These are phyloP conservation scores for Chaenodraco wilsoni DNA, from an alignment of 2,797 vertebrate species.

Conservation along the genomic window DNA sequence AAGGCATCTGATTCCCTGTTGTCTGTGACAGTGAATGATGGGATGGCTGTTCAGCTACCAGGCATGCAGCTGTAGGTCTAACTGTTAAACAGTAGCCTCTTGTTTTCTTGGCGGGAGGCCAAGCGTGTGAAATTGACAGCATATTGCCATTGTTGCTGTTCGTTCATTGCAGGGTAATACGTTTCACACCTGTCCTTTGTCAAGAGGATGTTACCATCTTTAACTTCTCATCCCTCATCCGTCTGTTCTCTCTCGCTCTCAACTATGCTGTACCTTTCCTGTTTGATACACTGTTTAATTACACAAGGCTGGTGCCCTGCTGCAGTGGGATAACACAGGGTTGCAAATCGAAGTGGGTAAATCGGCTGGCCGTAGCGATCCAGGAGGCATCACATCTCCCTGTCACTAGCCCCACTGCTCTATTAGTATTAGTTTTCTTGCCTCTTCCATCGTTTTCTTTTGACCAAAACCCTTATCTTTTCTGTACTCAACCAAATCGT, in stretches of 20 bases:
- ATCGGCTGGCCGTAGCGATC: slow-evolving; percentile 58
- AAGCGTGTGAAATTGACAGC: slow-evolving; percentile 59
- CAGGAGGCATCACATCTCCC: slow-evolving; percentile 36
- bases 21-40: slow-evolving; percentile 71
- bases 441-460: too few species aligned
- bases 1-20: slow-evolving; percentile 57
- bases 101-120: slow-evolving; percentile 51
- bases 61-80: slow-evolving; percentile 57
- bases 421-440: background rate
- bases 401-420: slow-evolving; percentile 41
- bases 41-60: slow-evolving; percentile 44
- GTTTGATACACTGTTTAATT: slow-evolving; percentile 49
- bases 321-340: slow-evolving; percentile 66
- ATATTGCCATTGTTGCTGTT: slow-evolving; percentile 46
- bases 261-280: slow-evolving; percentile 20
- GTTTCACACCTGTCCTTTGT: slow-evolving; percentile 61
- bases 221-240: slow-evolving; percentile 2
- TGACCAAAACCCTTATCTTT: too few species aligned
- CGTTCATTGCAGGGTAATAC: slow-evolving; percentile 52
- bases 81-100: slow-evolving; percentile 52
- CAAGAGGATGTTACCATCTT: background rate
- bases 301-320: slow-evolving; percentile 41
- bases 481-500: too few species aligned
- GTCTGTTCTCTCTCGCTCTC: slow-evolving; percentile 15
- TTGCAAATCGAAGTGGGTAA: slow-evolving; percentile 74